Percentiles rank a stretch among this genome's conserved stretches.
These are phyloP conservation scores for Acrocephalus scirpaceus DNA, from an alignment of 2,797 vertebrate genomes.

Conservation along the genomic window DNA sequence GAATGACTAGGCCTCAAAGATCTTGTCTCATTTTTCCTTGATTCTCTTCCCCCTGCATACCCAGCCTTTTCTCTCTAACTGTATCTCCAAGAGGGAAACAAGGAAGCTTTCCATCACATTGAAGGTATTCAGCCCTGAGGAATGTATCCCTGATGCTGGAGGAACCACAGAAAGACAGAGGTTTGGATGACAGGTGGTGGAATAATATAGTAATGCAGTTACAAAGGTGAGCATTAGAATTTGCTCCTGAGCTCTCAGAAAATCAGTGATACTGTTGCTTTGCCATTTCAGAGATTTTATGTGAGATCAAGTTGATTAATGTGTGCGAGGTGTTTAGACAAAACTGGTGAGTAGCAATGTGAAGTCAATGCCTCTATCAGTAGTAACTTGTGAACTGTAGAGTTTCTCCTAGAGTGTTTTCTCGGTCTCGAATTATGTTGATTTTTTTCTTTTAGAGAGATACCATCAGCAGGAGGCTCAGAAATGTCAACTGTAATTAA, in stretches of 20 bases:
- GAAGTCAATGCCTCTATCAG: background rate
- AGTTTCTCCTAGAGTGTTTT: slow-evolving; percentile 9
- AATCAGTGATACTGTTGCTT: background rate
- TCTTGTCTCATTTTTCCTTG: background rate
- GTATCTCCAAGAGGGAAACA: background rate
- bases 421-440: background rate
- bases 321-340: background rate
- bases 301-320: background rate
- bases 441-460: background rate
- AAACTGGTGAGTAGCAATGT: background rate
- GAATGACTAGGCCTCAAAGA: background rate
- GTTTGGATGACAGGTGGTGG: background rate
- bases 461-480: slow-evolving; percentile 63
- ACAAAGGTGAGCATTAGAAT: background rate
- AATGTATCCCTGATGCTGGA: background rate
- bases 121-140: background rate
- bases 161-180: background rate
- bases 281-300: background rate
- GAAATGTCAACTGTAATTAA: slow-evolving; percentile 75
- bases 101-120: background rate
- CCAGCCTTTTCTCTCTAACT: background rate
- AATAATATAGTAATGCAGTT: background rate
- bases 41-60: background rate
- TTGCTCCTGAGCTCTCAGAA: background rate
- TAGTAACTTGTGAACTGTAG: background rate